Evolutionary conservation across 2,888 invertebrate species (phyloP).

Genomic region (Pandemis cinnamomeana): DNA sequence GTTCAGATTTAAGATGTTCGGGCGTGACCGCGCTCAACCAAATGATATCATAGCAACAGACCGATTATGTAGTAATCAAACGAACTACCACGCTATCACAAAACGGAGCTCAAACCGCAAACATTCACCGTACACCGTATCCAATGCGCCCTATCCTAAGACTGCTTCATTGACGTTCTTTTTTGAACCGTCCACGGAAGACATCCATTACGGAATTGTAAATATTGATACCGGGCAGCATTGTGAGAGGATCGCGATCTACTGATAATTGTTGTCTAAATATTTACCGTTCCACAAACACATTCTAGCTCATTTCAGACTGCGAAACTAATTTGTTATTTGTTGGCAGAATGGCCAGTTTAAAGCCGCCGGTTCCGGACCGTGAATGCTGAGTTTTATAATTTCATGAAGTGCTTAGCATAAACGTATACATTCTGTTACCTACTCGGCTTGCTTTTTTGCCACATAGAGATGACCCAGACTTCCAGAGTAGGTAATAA

Average conservation of each 20-base stretch:
- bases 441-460: background rate
- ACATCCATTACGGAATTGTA: constrained; percentile 11
- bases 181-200: constrained; percentile 50
- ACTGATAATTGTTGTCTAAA: constrained; percentile 80
- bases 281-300: constrained; percentile 72
- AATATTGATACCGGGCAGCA: constrained; percentile 50
- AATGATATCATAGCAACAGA: constrained; percentile 77
- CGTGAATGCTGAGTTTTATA: background rate
- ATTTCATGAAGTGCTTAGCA: background rate
- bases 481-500: background rate
- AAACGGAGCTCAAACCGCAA: constrained; percentile 38
- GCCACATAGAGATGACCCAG: background rate
- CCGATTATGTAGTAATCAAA: constrained; percentile 78
- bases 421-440: background rate
- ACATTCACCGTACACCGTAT: constrained; percentile 43
- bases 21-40: constrained; percentile 71
- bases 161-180: background rate
- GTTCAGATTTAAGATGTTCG: constrained; percentile 44
- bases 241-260: constrained; percentile 66
- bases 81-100: constrained; percentile 55
- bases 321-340: constrained; percentile 58
- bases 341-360: constrained; percentile 40
- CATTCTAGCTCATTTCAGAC: constrained; percentile 63
- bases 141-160: constrained; percentile 51
- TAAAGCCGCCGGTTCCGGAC: constrained; percentile 3